Percentiles rank a stretch among this genome's conserved stretches.
Conservation (phyloP, 2,797 vertebrate genomes). For the Lutra lutra region DNA sequence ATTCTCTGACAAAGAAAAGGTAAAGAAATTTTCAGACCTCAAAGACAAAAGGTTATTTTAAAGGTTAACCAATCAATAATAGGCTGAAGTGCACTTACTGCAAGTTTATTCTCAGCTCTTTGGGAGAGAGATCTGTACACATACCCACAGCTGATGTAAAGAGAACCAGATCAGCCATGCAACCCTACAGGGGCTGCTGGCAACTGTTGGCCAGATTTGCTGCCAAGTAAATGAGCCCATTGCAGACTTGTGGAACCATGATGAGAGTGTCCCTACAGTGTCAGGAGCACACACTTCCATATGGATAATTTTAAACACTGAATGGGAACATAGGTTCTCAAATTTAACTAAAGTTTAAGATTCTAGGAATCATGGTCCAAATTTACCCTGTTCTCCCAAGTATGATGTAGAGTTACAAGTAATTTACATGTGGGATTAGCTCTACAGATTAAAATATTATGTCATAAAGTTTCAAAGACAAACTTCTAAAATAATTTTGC, state of each 20-base stretch:
- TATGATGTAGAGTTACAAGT: not conserved
- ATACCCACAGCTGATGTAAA: not conserved
- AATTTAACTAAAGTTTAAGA: slow-evolving; percentile 11
- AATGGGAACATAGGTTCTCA: not conserved
- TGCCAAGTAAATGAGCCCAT: not conserved
- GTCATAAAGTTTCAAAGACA: slow-evolving; percentile 28
- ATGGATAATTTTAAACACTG: not conserved
- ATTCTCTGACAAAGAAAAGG: slow-evolving; percentile 5
- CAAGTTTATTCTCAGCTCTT: not conserved
- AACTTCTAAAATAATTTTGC: slow-evolving; percentile 4
- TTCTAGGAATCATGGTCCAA: not conserved
- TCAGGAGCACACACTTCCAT: not conserved
- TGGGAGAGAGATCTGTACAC: not conserved
- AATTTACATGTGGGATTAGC: not conserved
- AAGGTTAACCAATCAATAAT: slow-evolving; percentile 32
- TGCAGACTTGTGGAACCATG: not conserved
- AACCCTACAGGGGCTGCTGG: not conserved
- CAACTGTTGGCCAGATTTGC: not conserved
- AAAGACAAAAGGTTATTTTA: slow-evolving; percentile 38
- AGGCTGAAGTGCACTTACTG: not conserved
- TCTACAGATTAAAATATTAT: not conserved
- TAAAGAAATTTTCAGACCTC: slow-evolving; percentile 15
- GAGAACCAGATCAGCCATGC: not conserved
- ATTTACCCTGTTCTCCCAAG: not conserved
- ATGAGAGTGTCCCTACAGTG: not conserved